A percentile compares a stretch with the other conserved stretches of the same genome.
phyloP scores from a whole-genome alignment of 2,888 invertebrate species.

The Philopedon plagiatum region DNA sequence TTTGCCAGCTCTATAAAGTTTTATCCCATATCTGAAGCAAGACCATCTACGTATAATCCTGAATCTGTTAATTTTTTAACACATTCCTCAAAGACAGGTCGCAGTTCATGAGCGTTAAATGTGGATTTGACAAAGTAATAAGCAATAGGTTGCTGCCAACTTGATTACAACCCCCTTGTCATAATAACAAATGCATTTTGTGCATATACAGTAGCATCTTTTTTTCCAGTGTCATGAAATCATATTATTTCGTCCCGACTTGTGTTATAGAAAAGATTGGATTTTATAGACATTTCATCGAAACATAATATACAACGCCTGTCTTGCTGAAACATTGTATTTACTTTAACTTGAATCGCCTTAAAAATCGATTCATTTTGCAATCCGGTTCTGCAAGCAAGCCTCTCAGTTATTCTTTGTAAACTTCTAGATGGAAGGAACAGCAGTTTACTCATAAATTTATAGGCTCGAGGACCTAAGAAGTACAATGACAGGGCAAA shows the following conservation, averaged over 20 bases:
- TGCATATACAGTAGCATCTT: background rate
- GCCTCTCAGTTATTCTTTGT: too few species aligned
- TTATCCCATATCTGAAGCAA: background rate
- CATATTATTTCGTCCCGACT: background rate
- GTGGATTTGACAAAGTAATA: background rate
- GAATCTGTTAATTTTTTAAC: background rate
- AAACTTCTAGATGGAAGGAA: too few species aligned
- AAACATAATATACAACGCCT: too few species aligned
- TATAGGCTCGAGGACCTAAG: too few species aligned
- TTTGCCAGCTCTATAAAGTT: background rate
- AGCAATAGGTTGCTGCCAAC: background rate
- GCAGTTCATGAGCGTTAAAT: background rate
- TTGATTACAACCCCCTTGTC: background rate
- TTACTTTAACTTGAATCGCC: too few species aligned
- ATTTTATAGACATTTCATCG: too few species aligned
- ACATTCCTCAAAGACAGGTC: background rate
- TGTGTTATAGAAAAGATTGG: background rate
- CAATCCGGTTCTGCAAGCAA: too few species aligned
- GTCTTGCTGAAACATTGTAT: too few species aligned
- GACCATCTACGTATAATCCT: background rate
- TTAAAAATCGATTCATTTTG: too few species aligned
- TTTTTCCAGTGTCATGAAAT: background rate
- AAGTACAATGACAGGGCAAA: too few species aligned
- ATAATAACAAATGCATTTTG: background rate
- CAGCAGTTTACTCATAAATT: too few species aligned